These are phyloP conservation scores for Pangasius mekongensis DNA, from an alignment of 2,797 vertebrate genomes.

Conservation along the genomic window DNA sequence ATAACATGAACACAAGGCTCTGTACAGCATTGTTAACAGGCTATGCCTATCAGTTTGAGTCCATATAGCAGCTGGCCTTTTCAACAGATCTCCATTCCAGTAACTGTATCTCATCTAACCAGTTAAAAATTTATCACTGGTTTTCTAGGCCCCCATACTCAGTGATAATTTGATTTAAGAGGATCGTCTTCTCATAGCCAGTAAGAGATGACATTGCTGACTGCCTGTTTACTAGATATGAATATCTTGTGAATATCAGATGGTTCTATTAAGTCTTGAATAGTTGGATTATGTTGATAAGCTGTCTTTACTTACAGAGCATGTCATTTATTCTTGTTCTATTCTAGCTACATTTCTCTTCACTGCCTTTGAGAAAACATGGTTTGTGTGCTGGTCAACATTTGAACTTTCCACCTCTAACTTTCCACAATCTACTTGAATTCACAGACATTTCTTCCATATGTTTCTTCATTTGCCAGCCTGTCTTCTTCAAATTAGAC, in stretches of 20 bases:
- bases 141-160: constrained; percentile 37
- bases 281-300: background rate
- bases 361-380: background rate
- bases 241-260: background rate
- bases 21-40: constrained; percentile 23
- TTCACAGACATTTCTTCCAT: background rate
- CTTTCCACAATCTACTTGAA: no score
- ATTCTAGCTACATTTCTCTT: background rate
- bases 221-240: constrained; percentile 35
- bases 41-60: constrained; percentile 36
- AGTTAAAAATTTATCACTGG: constrained; percentile 59
- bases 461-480: background rate
- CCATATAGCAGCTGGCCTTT: constrained; percentile 54
- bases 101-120: constrained; percentile 48
- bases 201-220: constrained; percentile 44
- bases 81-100: constrained; percentile 48
- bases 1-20: constrained; percentile 1
- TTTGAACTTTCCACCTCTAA: background rate
- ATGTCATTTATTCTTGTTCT: background rate
- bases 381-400: background rate
- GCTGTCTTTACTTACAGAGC: background rate
- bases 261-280: background rate
- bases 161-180: constrained; percentile 53
- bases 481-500: background rate
- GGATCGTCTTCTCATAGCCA: constrained; percentile 42